These are phyloP conservation scores for Drosophila colorata DNA, from an alignment of 2,888 invertebrate species.

Conservation along the genomic window DNA sequence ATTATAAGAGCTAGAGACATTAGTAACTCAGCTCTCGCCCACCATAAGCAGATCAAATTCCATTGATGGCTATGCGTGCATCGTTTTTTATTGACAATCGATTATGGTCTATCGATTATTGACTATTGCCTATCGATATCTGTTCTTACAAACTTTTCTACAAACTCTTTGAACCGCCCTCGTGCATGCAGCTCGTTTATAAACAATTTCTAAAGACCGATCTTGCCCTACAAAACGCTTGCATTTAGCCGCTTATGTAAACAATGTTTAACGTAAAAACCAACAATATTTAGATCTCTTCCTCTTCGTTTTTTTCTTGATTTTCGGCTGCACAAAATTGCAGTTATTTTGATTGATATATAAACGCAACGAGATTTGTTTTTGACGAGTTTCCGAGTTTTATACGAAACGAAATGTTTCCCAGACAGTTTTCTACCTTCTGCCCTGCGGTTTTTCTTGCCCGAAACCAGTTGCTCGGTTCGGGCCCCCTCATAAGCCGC, in stretches of 20 bases:
- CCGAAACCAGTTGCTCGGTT: conserved; percentile 57
- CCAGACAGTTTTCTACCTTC: conserved; percentile 29
- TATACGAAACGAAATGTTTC: conserved; percentile 19
- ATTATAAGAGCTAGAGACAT: too few relatives aligned
- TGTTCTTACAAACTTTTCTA: too few relatives aligned
- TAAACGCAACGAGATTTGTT: conserved; percentile 25
- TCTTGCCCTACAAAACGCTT: conserved; percentile 42
- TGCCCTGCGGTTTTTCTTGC: conserved; percentile 25
- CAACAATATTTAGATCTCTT: conserved; percentile 1
- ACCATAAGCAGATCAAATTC: not conserved
- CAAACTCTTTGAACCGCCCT: conserved; percentile 24
- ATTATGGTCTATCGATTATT: too few relatives aligned
- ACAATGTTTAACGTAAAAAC: conserved; percentile 27
- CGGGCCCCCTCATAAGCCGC: not conserved
- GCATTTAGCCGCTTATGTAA: conserved; percentile 41
- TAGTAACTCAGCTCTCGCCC: too few relatives aligned
- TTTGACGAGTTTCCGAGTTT: conserved; percentile 16
- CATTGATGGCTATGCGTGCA: too few relatives aligned
- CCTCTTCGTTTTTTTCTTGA: conserved; percentile 6
- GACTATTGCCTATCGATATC: too few relatives aligned
- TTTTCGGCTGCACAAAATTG: conserved; percentile 38
- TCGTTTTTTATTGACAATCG: too few relatives aligned
- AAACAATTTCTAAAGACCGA: conserved; percentile 34
- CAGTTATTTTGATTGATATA: conserved; percentile 45
- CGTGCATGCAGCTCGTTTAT: conserved; percentile 20